Evolutionary conservation across 2,797 vertebrate genomes (phyloP).

Genomic region (Pseudomugil tenellus): DNA sequence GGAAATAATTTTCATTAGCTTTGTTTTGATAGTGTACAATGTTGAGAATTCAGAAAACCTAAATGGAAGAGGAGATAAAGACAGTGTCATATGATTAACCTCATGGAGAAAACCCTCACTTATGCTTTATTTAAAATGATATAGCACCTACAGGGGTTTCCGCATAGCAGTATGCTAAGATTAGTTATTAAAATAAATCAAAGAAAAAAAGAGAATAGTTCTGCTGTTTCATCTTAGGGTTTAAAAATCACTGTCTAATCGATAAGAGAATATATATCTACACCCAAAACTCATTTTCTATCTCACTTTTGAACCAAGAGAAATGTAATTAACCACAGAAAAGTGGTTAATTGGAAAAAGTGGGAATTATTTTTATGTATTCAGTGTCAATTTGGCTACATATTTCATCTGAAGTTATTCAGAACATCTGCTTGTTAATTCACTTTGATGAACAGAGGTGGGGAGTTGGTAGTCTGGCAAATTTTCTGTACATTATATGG

Average conservation of each 20-base stretch:
- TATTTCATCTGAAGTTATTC: conserved; percentile 68
- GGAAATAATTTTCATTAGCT: conserved; percentile 30
- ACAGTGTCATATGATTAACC: not conserved
- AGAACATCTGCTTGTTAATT: conserved; percentile 66
- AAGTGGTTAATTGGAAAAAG: conserved; percentile 73
- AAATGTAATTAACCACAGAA: conserved; percentile 73
- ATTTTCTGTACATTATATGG: conserved; percentile 33
- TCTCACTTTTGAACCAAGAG: conserved; percentile 58
- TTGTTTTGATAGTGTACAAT: conserved; percentile 22
- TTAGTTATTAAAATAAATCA: conserved; percentile 22
- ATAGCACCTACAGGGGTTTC: conserved; percentile 21
- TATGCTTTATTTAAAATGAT: not conserved
- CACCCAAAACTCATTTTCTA: conserved; percentile 59
- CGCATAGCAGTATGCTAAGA: conserved; percentile 8
- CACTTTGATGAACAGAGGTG: conserved; percentile 61
- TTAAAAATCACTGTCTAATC: conserved; percentile 59
- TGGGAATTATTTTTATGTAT: conserved; percentile 62
- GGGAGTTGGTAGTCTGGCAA: not conserved
- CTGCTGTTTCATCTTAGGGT: conserved; percentile 60
- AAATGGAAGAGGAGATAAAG: not conserved
- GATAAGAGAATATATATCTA: conserved; percentile 65
- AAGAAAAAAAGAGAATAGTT: conserved; percentile 40
- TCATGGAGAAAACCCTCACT: too few relatives aligned
- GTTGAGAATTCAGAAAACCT: conserved; percentile 3
- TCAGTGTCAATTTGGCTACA: conserved; percentile 55